These are phyloP conservation scores for Cheiracanthium punctorium DNA, from an alignment of 2,888 invertebrate species.

Conservation along the genomic window DNA sequence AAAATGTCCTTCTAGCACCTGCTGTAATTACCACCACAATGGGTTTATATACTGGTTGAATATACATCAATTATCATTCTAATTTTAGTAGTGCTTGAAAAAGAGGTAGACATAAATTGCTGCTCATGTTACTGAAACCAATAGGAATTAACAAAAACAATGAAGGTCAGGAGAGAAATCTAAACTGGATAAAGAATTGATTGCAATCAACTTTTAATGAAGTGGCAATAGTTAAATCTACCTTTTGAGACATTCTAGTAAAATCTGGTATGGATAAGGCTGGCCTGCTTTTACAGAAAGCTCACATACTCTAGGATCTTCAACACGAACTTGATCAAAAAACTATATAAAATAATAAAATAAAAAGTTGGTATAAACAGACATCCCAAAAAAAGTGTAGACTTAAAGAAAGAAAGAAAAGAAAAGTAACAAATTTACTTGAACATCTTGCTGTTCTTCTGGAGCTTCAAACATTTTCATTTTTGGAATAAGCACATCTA, in stretches of 20 bases:
- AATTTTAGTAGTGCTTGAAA: no score
- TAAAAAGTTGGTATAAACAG: background rate
- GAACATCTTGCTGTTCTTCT: constrained; percentile 74
- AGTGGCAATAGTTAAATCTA: no score
- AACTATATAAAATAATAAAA: constrained; percentile 78
- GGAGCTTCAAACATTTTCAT: constrained; percentile 81
- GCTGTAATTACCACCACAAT: no score
- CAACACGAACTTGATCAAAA: constrained; percentile 94
- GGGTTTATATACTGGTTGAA: no score
- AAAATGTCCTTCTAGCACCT: no score
- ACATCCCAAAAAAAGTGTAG: background rate
- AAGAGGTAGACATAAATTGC: no score
- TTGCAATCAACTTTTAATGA: no score
- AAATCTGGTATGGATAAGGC: constrained; percentile 94
- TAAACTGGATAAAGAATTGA: background rate
- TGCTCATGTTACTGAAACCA: background rate
- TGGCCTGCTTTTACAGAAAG: constrained; percentile 97
- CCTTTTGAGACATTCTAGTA: constrained; percentile 90
- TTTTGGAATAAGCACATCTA: constrained; percentile 94
- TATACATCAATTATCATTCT: no score
- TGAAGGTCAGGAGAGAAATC: background rate
- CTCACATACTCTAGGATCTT: constrained; percentile 94
- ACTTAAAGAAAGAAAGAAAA: background rate
- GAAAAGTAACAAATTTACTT: constrained; percentile 72
- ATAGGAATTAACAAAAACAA: background rate